Base-by-base conservation (phyloP, 1,140 invertebrate genomes). In the Leucophenga varia region DNA sequence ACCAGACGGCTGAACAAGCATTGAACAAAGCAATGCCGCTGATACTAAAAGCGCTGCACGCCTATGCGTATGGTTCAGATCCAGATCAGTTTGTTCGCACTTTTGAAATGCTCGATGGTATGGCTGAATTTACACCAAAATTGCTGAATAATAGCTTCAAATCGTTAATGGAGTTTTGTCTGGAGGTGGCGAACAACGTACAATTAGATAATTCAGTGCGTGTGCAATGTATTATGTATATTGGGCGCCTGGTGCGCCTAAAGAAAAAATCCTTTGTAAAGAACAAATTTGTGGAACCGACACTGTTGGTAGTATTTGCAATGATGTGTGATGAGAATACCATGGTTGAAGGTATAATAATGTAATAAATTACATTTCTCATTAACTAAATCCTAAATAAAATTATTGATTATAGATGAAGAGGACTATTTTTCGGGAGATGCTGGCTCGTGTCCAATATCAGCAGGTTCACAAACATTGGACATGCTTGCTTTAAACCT, bases 231-330 rank as follows among this genome's bases (percentile, higher is more conserved):
- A 78, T 90, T 12, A 77, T 77, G 39, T 83, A 88, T 44, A 76
- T 91, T 31, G 81, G 83, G 0, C 83, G 79, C 61, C 58, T 91
- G 9, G 80, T 81, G 1, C 78, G 80, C 39, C 70, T 82, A 1
- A 90, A 89, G 63, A 89, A 88, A 64, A 90, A 90, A 76, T 79
- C 81, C 2, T 79, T 91, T 19, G 69, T 87, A 14, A 91, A 90
- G 58, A 79, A 87, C 47, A 88, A 90, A 63, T 64, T 91, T 7
- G 76, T 90, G 16, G 80, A 84, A 36, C 86, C 87, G 2, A 88
- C 90, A 17, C 75, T 92, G 10, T 76, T 81, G 32, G 81, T 84
- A 8, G 57, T 90, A 3, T 88, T 91, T 59, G 75, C 77, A 19
- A 73, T 90, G 30, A 86, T 91, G 82, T 83, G 84, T 31, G 68